Conservation (phyloP, 2,113 vertebrate genomes). For the Raja brachyura region DNA sequence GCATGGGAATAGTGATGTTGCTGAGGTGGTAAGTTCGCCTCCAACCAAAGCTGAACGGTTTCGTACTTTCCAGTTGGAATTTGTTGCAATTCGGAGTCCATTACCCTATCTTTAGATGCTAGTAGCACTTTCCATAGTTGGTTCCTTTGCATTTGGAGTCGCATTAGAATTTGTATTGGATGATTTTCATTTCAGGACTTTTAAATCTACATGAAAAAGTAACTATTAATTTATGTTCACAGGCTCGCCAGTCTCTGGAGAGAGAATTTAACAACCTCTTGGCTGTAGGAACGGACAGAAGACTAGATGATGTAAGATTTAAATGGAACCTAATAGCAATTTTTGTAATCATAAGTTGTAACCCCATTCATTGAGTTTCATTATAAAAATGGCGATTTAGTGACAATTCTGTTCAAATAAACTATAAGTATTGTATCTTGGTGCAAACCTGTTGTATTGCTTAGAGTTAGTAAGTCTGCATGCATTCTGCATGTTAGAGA, state of each 20-base stretch:
- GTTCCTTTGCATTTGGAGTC: background rate
- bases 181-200: background rate
- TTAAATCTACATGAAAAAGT: background rate
- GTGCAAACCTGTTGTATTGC: background rate
- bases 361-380: background rate
- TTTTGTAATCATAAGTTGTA: background rate
- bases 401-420: background rate
- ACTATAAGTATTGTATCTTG: background rate
- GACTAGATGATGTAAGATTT: conserved; percentile 77
- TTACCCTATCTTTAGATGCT: background rate
- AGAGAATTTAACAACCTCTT: conserved; percentile 84
- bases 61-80: background rate
- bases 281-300: conserved; percentile 76
- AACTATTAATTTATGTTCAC: background rate
- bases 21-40: background rate
- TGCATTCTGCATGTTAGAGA: background rate
- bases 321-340: background rate
- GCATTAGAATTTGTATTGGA: background rate
- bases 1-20: background rate
- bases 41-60: background rate
- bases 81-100: background rate
- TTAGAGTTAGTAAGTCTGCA: background rate
- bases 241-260: conserved; percentile 85
- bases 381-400: background rate
- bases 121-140: background rate